Conservation (phyloP, 1,140 invertebrate genomes). For the Aphidius ervi region DNA sequence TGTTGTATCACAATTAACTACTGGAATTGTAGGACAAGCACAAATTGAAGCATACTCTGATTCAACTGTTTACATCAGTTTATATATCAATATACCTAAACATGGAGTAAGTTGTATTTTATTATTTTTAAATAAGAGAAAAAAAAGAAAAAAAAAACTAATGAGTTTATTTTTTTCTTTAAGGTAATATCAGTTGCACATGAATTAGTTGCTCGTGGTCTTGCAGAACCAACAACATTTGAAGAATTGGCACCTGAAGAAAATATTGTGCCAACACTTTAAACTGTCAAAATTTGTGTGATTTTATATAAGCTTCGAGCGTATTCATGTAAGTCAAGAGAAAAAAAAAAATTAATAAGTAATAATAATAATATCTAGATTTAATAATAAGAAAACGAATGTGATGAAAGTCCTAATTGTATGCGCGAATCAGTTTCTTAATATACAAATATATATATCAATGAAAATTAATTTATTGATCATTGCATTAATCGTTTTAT, state of each 20-base stretch:
- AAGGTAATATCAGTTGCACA: conserved; percentile 48
- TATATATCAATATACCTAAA: conserved; percentile 44
- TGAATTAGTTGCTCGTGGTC: conserved; percentile 42
- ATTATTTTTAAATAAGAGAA: conserved; percentile 8
- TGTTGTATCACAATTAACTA: conserved; percentile 72
- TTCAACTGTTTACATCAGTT: conserved; percentile 34
- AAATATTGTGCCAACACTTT: conserved; percentile 1
- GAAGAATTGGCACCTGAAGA: conserved; percentile 34
- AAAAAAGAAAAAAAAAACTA: background rate
- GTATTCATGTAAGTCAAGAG: conserved; percentile 7
- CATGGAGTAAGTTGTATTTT: conserved; percentile 37
- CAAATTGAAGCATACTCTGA: conserved; percentile 79
- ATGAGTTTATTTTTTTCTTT: conserved; percentile 15
- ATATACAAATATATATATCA: too few species aligned
- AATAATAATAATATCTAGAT: background rate
- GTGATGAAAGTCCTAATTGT: too few species aligned
- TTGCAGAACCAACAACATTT: conserved; percentile 34
- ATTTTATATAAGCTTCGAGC: conserved; percentile 12
- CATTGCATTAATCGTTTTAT: too few species aligned
- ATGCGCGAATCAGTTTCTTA: too few species aligned
- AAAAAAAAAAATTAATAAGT: background rate
- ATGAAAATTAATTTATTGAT: too few species aligned
- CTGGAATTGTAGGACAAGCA: conserved; percentile 77
- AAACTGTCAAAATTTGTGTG: conserved; percentile 22
- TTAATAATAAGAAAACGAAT: background rate